These are phyloP conservation scores for Chionomys nivalis DNA, from an alignment of 2,113 vertebrate species.

Conservation along the genomic window DNA sequence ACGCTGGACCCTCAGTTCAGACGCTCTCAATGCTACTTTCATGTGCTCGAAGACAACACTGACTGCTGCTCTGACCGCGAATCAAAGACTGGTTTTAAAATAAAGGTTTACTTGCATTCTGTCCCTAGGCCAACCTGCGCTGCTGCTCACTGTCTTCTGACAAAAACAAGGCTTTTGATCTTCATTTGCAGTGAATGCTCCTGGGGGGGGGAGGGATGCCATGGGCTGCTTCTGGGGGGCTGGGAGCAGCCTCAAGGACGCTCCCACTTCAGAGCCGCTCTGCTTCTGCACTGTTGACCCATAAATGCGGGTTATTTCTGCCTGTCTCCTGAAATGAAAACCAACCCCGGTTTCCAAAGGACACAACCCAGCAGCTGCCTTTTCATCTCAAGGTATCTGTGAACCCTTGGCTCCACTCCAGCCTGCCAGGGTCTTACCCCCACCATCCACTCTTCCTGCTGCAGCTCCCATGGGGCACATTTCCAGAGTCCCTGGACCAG, in stretches of 20 bases:
- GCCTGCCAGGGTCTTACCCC: background rate
- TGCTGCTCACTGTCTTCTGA: background rate
- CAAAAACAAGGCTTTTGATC: background rate
- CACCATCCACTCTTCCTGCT: constrained; percentile 30
- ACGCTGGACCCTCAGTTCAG: background rate
- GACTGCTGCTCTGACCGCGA: background rate
- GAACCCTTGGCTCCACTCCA: background rate
- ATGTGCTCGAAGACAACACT: background rate
- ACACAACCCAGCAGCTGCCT: background rate
- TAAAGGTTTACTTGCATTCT: background rate
- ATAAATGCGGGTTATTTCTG: background rate
- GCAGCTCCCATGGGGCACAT: constrained; percentile 27
- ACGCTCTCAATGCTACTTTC: background rate
- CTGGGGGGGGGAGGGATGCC: background rate
- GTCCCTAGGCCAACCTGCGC: background rate
- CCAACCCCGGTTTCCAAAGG: background rate
- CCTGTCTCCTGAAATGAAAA: background rate
- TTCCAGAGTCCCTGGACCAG: background rate
- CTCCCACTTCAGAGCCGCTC: background rate
- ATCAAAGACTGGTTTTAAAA: background rate
- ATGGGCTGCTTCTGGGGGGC: background rate
- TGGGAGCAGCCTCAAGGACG: background rate
- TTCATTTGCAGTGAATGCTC: background rate
- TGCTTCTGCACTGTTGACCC: background rate
- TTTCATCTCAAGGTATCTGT: background rate